Evolutionary conservation across 2,888 invertebrate genomes (phyloP), one percentile per base, ranked within the genome.

Genomic region (Melanotus villosus): DNA sequence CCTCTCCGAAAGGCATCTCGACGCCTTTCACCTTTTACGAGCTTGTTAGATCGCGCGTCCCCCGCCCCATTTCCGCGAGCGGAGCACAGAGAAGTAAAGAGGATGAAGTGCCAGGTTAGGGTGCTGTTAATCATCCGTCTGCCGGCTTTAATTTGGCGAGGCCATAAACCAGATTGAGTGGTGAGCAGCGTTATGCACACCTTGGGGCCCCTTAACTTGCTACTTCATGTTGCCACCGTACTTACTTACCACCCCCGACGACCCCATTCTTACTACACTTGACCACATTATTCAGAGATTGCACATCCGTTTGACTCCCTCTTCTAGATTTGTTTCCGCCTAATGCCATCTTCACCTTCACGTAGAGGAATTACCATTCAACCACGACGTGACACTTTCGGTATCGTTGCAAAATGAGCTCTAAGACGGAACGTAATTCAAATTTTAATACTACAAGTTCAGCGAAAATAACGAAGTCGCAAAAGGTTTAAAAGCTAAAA

Each of bases 111-210:
- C 57, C 56, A 60, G 57, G 66, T 63, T 59, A 59, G 74, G 72
- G 74, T 70, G 75, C 77, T 74, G 77, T 81, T 80, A 79, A 81
- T 81, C 80, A 81, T 81, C 77, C 78, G 72, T 78, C 76, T 79
- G 79, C 79, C 79, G 72, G 79, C 80, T 81, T 81, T 82, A 81
- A 82, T 82, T 82, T 81, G 80, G 78, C 77, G 75, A 71, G 72
- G 79, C 79, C 80, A 80, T 81, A 81, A 81, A 81, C 79, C 80
- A 79, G 81, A 82, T 81, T 81, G 82, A 81, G 80, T 80, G 79
- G 80, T 75, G 80, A 80, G 76, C 76, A 76, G 76, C 75, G 80
- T 80, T 82, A 81, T 81, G 79, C 78, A 80, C 79, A 78, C 80
- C 82, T 77, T 77, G 81, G 81, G 82, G 79, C 78, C 79, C 71